These are phyloP conservation scores for Microdon myrmicae DNA, from an alignment of 2,888 invertebrate species.

Conservation along the genomic window DNA sequence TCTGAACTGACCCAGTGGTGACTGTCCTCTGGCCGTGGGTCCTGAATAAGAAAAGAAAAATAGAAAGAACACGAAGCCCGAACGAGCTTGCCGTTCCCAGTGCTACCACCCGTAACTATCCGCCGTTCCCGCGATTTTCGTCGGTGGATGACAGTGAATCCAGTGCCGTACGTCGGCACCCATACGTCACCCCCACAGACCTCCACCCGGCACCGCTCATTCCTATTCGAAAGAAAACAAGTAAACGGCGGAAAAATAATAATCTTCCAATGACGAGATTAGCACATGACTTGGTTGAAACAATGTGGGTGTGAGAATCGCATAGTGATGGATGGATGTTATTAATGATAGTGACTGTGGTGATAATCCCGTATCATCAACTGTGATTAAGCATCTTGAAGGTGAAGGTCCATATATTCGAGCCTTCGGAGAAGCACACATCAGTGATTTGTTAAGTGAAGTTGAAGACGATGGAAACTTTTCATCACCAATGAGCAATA, in stretches of 20 bases:
- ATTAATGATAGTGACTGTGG: slow-evolving; percentile 64
- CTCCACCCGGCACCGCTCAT: slow-evolving; percentile 58
- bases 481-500: slow-evolving; percentile 89
- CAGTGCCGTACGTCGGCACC: too few species aligned
- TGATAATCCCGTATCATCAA: slow-evolving; percentile 61
- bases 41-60: too few species aligned
- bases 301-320: slow-evolving; percentile 71
- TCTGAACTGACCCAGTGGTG: too few species aligned
- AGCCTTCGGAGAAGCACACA: slow-evolving; percentile 65
- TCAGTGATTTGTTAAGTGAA: slow-evolving; percentile 68
- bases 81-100: too few species aligned
- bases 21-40: too few species aligned
- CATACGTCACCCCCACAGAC: slow-evolving; percentile 62
- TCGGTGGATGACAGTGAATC: too few species aligned
- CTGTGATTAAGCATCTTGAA: slow-evolving; percentile 66
- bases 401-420: slow-evolving; percentile 69
- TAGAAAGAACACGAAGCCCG: neutral
- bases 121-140: too few species aligned
- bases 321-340: slow-evolving; percentile 67
- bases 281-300: slow-evolving; percentile 70
- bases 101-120: too few species aligned
- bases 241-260: slow-evolving; percentile 61
- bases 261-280: slow-evolving; percentile 59
- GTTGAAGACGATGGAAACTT: slow-evolving; percentile 86
- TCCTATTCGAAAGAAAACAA: slow-evolving; percentile 60